Base-by-base conservation (phyloP, 2,113 vertebrate genomes). In the Sander lucioperca region DNA sequence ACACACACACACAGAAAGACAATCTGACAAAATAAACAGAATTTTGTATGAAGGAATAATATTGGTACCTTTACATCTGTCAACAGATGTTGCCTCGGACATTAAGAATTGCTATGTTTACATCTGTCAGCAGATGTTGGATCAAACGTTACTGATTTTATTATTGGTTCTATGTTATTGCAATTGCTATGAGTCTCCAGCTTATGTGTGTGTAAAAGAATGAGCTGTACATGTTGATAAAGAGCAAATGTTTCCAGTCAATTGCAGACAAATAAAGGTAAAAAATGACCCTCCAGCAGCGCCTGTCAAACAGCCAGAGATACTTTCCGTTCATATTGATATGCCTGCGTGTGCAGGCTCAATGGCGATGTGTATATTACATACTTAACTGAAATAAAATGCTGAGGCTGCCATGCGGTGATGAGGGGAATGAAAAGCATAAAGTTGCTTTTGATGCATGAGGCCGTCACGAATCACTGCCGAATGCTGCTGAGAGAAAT, bases 381-480 rank as follows among this genome's bases (percentile, higher is more conserved):
- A 76, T 21, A 68, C 57, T 82, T 87, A 23, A 80, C 58, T 53
- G 71, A 30, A 84, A 78, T 71, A 56, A 80, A 80, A 82, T 19
- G 72, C 36, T 30, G 86, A 74, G 83, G 33, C 86, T 75, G 84
- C 82, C 77, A 57, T 25, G 62, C 6, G 13, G 58, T 10, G 78
- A 84, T 73, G 77, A 86, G 66, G 69, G 30, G 30, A 81, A 61
- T 63, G 77, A 79, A 85, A 88, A 84, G 81, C 87, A 82, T 77
- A 64, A 13, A 79, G 79, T 86, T 54, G 62, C 71, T 58, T 63
- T 87, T 93, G 90, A 91, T 88, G 68, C 87, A 90, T 59, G 79
- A 83, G 74, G 79, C 66, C 80, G 21, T 89, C 85, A 80, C 82
- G 75, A 86, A 30, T 72, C 75, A 15, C 71, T 36, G 50, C 74